phyloP scores from a whole-genome alignment of 2,113 vertebrate genomes.

The Xiphophorus couchianus region DNA sequence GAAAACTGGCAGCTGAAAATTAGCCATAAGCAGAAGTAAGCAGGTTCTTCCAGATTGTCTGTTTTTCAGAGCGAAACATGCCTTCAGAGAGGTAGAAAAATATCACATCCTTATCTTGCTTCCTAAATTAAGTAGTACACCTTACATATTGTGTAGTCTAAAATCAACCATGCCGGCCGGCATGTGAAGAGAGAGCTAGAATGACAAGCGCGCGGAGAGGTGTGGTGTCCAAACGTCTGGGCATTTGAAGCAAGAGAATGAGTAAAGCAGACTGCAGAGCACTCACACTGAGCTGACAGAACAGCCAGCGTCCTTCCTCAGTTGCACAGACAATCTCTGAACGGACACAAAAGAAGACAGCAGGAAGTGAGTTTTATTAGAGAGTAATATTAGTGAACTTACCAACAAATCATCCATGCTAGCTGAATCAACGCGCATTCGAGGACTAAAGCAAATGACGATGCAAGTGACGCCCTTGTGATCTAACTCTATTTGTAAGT shows the following conservation, averaged over 20 bases:
- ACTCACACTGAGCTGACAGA: constrained; percentile 39
- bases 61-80: neutral
- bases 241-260: neutral
- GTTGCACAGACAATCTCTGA: neutral
- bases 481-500: constrained; percentile 5
- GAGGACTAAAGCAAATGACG: constrained; percentile 14
- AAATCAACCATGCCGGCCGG: neutral
- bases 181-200: neutral
- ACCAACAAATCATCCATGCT: constrained; percentile 15
- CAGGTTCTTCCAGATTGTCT: neutral
- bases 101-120: constrained; percentile 4
- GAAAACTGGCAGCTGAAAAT: neutral
- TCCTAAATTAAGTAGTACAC: neutral
- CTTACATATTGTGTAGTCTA: no score
- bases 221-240: neutral
- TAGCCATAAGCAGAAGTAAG: neutral
- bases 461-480: constrained; percentile 32
- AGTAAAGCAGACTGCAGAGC: neutral
- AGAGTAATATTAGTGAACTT: neutral
- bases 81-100: neutral
- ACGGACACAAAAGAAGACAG: neutral
- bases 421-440: neutral
- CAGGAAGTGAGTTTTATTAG: constrained; percentile 42
- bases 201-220: neutral
- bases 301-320: neutral